A percentile compares a stretch with the other conserved stretches of the same genome.
phyloP scores from a whole-genome alignment of 2,113 vertebrate species.

The Psettodes erumei region DNA sequence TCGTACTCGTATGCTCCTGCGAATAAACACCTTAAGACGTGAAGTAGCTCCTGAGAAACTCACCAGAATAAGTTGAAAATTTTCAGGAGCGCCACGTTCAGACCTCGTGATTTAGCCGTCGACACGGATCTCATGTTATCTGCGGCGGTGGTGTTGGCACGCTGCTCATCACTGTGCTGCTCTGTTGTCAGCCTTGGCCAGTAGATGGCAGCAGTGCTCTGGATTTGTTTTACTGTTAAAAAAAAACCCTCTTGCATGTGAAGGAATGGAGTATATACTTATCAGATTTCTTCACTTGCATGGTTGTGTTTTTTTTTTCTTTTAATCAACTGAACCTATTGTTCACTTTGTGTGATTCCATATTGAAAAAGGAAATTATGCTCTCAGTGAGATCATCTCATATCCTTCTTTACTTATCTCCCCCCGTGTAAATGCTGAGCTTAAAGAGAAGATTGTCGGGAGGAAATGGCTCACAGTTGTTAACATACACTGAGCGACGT shows the following conservation, averaged over 20 bases:
- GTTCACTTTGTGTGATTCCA: conserved; percentile 19
- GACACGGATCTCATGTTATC: neutral
- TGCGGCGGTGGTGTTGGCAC: neutral
- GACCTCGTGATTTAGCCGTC: neutral
- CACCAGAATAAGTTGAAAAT: neutral
- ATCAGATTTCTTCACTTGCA: conserved; percentile 15
- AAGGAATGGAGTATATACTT: conserved; percentile 32
- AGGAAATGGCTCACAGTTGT: conserved; percentile 56
- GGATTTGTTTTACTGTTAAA: conserved; percentile 22
- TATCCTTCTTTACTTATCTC: conserved; percentile 48
- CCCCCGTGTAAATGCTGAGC: neutral
- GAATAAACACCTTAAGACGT: neutral
- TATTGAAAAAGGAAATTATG: conserved; percentile 52
- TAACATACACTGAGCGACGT: conserved; percentile 1
- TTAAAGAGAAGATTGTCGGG: conserved; percentile 10
- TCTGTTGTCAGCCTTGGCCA: conserved; percentile 35
- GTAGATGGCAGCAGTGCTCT: conserved; percentile 79
- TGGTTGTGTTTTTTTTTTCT: neutral
- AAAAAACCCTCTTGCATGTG: conserved; percentile 8
- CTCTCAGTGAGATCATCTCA: conserved; percentile 42
- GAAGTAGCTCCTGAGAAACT: neutral
- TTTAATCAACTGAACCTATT: conserved; percentile 5
- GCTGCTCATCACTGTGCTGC: neutral
- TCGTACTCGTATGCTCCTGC: neutral
- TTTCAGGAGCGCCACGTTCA: neutral